Conservation (phyloP, 2,113 vertebrate genomes). For the Rhizomys pruinosus region DNA sequence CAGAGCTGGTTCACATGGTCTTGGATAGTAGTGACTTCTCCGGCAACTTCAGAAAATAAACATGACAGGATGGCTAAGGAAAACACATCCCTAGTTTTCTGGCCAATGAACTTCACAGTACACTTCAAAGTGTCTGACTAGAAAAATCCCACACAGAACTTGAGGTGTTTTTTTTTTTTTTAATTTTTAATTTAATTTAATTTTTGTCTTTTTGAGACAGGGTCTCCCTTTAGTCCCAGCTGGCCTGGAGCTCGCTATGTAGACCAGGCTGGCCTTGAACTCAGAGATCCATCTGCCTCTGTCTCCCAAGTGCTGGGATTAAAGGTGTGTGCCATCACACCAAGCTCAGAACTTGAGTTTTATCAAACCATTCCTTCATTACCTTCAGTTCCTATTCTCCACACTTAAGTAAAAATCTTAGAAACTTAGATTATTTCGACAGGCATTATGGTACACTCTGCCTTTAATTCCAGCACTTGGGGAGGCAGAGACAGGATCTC, state of each 20-base stretch:
- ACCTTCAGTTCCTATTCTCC: background rate
- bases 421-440: background rate
- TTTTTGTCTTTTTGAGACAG: no score
- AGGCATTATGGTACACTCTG: background rate
- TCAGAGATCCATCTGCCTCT: no score
- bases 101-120: background rate
- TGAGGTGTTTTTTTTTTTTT: no score
- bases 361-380: background rate
- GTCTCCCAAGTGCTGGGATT: no score
- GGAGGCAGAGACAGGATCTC: no score
- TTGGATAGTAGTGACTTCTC: background rate
- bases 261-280: no score
- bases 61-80: background rate
- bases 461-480: no score
- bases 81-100: background rate
- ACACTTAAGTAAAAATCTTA: constrained; percentile 3
- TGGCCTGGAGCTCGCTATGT: no score
- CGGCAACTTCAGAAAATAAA: background rate
- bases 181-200: no score
- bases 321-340: no score
- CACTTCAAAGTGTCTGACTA: background rate
- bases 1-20: background rate
- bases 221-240: no score
- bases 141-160: background rate
- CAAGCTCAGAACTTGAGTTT: background rate